Evolutionary conservation across 2,888 invertebrate species (phyloP), one percentile per base, ranked within the genome.

Genomic region (Cistogaster globosa): DNA sequence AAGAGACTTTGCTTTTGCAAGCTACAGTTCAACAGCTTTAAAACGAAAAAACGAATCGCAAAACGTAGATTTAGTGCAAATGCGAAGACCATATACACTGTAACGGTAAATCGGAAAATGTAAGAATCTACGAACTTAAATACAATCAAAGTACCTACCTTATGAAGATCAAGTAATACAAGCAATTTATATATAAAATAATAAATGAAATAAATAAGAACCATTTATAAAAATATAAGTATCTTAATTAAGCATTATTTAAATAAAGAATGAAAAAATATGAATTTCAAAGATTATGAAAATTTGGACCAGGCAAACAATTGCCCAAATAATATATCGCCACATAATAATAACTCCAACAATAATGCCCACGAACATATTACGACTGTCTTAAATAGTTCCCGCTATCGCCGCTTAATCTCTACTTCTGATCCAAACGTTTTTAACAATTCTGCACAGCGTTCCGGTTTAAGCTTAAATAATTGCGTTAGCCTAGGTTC

Each of bases 401-500:
- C 60, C 8, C 11, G 67, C 36, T 67, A 81, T 53, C 68, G 68
- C 48, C 84, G 79, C 68, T 68, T 78, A 76, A 78, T 86, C 1
- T 87, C 88, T 14, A 81, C 85, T 55, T 87, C 88, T 20, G 87
- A 88, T 72, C 82, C 88, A 51, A 84, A 87, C 58, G 80, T 87
- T 55, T 79, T 86, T 51, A 38, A 76, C 11, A 83, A 86, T 75
- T 71, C 84, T 22, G 60, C 74, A 55, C 51, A 67, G 71, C 85
- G 82, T 86, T 86, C 87, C 48, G 84, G 77, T 68, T 69, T 84
- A 74, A 87, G 86, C 80, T 79, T 88, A 82, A 84, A 57, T 79
- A 84, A 38, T 32, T 68, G 86, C 51, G 72, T 84, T 51, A 81
- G 76, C 77, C 67, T 84, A 22, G 78, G 86, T 26, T 87, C 87